These are phyloP conservation scores for Gallinago paraguaiae DNA, from an alignment of 2,113 vertebrate genomes.

Conservation along the genomic window DNA sequence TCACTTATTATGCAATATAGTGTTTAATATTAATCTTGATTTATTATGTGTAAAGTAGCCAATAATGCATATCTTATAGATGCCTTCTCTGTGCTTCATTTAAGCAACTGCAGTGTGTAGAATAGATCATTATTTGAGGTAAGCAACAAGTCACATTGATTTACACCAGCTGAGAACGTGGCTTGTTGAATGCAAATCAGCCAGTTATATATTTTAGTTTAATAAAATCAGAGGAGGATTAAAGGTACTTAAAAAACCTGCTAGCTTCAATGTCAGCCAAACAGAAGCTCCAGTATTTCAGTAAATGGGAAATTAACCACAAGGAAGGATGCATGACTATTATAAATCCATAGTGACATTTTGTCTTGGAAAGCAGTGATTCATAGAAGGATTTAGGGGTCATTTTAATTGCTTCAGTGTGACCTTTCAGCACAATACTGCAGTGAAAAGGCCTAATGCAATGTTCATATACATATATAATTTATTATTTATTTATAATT, in stretches of 20 bases:
- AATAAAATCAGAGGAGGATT: not conserved
- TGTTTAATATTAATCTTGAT: conserved; percentile 14
- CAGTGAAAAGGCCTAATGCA: not conserved
- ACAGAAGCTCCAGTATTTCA: not conserved
- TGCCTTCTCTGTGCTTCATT: not conserved
- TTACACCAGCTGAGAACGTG: not conserved
- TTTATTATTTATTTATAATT: no score
- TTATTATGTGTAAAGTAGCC: not conserved
- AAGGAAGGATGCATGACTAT: not conserved
- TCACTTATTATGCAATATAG: not conserved
- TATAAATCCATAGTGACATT: not conserved
- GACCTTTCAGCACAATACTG: not conserved
- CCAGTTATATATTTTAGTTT: not conserved
- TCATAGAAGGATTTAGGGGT: not conserved
- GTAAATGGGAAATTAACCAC: not conserved
- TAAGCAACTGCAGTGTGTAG: not conserved
- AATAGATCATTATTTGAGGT: not conserved
- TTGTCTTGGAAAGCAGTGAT: not conserved
- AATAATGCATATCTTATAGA: not conserved
- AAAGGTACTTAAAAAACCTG: not conserved
- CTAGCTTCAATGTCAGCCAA: not conserved
- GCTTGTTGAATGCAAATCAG: not conserved
- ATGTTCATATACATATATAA: not conserved
- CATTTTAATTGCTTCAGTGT: not conserved
- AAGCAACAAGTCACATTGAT: conserved; percentile 30